Percentiles rank a stretch among this genome's conserved stretches.
These are phyloP conservation scores for Harpalus rufipes DNA, from an alignment of 2,888 invertebrate species.

Conservation along the genomic window DNA sequence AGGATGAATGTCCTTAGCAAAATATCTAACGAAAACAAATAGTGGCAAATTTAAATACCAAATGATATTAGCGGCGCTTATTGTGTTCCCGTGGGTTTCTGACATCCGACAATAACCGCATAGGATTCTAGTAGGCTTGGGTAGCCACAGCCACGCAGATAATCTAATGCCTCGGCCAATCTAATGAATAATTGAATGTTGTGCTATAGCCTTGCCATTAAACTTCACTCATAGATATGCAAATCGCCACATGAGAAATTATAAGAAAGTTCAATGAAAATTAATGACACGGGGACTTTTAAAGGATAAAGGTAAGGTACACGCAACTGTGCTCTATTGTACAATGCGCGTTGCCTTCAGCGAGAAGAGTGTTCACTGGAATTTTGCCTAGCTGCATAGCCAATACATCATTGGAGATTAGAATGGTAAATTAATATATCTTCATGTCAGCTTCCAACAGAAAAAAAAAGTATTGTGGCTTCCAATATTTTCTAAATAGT, in stretches of 20 bases:
- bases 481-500: too few species aligned
- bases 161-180: conserved; percentile 37
- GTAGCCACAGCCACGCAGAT: not conserved
- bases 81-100: not conserved
- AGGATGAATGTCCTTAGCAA: too few species aligned
- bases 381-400: not conserved
- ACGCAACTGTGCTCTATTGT: not conserved
- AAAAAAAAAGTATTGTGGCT: not conserved
- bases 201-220: conserved; percentile 54
- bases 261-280: conserved; percentile 50
- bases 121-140: not conserved
- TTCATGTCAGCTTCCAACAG: not conserved
- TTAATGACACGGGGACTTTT: conserved; percentile 17
- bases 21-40: too few species aligned
- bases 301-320: not conserved
- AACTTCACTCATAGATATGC: conserved; percentile 53
- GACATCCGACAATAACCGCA: not conserved
- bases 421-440: not conserved
- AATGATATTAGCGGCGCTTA: not conserved
- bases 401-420: not conserved
- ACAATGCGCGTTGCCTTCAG: not conserved
- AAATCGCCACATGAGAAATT: conserved; percentile 44
- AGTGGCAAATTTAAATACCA: too few species aligned
- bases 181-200: conserved; percentile 54
- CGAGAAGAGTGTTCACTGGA: not conserved